Percentiles rank a stretch among this genome's conserved stretches.
These are phyloP conservation scores for Spilosoma lubricipeda DNA, from an alignment of 2,888 invertebrate species.

Conservation along the genomic window DNA sequence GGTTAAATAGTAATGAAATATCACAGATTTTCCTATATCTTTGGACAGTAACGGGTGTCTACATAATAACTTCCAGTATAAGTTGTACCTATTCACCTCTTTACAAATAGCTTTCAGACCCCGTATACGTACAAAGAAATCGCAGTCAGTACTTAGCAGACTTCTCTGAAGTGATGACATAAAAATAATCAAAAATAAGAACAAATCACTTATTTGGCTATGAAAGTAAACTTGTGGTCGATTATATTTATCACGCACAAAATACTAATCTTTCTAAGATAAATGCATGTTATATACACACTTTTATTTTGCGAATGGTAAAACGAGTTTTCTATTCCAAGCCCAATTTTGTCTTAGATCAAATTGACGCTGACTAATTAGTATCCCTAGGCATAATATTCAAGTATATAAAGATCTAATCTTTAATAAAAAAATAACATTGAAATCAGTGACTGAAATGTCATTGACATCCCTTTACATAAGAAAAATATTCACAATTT, in stretches of 20 bases:
- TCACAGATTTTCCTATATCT: conserved; percentile 86
- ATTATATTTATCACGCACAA: conserved; percentile 75
- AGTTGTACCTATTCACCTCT: conserved; percentile 79
- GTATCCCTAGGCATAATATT: conserved; percentile 80
- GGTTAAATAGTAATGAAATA: conserved; percentile 84
- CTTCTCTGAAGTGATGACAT: conserved; percentile 77
- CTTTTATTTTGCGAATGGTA: conserved; percentile 73
- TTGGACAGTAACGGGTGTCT: conserved; percentile 85
- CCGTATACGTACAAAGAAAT: conserved; percentile 83
- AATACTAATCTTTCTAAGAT: conserved; percentile 78
- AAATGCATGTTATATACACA: conserved; percentile 84
- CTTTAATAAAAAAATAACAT: conserved; percentile 82
- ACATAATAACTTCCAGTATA: conserved; percentile 67
- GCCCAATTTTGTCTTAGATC: conserved; percentile 69
- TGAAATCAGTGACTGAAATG: conserved; percentile 84
- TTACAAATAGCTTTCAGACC: conserved; percentile 72
- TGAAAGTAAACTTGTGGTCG: conserved; percentile 77
- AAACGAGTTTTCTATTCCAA: conserved; percentile 68
- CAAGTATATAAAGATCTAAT: conserved; percentile 81
- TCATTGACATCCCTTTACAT: conserved; percentile 82
- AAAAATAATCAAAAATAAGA: conserved; percentile 78
- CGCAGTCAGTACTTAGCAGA: conserved; percentile 76
- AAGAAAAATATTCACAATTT: conserved; percentile 86
- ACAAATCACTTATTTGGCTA: conserved; percentile 80
- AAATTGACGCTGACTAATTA: conserved; percentile 73